Conservation (phyloP, 2,113 vertebrate genomes). For the Oreochromis tanganicae region DNA sequence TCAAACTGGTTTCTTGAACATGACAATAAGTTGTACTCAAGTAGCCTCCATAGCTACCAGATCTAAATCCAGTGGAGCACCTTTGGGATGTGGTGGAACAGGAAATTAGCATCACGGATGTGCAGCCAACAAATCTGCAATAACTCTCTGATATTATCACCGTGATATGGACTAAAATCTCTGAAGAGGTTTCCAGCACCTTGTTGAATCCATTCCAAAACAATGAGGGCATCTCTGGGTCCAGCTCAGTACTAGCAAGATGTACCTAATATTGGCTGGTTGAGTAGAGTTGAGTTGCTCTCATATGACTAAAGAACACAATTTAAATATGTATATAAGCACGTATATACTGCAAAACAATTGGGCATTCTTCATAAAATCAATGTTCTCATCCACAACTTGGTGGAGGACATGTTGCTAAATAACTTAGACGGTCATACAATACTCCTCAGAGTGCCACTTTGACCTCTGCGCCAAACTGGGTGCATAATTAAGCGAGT, state of each 20-base stretch:
- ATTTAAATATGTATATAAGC: background rate
- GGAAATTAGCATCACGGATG: background rate
- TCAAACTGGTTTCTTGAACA: background rate
- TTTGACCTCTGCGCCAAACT: constrained; percentile 45
- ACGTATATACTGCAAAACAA: background rate
- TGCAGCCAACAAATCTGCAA: background rate
- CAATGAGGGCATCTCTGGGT: background rate
- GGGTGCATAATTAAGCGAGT: constrained; percentile 52
- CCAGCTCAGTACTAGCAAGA: background rate
- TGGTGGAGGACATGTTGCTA: background rate
- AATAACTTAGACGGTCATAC: constrained; percentile 20
- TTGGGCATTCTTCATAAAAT: background rate
- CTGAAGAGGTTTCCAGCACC: background rate
- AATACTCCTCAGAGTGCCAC: background rate
- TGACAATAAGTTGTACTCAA: background rate
- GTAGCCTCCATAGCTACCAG: background rate
- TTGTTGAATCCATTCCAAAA: background rate
- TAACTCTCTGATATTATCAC: background rate
- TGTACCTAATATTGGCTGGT: background rate
- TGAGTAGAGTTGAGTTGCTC: background rate
- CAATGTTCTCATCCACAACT: background rate
- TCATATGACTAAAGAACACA: background rate
- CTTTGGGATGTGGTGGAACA: background rate
- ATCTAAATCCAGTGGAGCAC: background rate
- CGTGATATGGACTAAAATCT: background rate